These are phyloP conservation scores for Therioaphis trifolii DNA, from an alignment of 2,888 invertebrate species.

Conservation along the genomic window DNA sequence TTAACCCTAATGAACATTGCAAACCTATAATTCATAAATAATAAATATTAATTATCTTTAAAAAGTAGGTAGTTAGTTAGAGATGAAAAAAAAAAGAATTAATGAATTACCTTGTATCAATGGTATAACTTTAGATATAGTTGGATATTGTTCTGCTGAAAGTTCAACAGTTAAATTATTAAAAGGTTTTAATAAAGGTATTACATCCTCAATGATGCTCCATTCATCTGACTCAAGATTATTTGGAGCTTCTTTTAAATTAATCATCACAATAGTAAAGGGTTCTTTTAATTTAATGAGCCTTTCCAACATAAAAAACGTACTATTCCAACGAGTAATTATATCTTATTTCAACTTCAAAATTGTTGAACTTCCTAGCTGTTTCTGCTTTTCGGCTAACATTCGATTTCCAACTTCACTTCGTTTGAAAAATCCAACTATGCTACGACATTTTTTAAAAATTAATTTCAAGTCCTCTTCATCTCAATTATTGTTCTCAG, in stretches of 20 bases:
- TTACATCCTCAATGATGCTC: constrained; percentile 8
- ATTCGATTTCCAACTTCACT: constrained; percentile 12
- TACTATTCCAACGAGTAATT: constrained; percentile 13
- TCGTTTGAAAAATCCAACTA: not conserved
- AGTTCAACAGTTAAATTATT: constrained; percentile 9
- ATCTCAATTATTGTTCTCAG: not conserved
- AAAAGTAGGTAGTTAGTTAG: not conserved
- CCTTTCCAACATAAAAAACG: constrained; percentile 17
- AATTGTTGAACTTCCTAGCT: constrained; percentile 63
- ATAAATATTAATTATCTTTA: not conserved
- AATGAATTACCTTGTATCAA: constrained; percentile 23
- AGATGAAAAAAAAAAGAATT: not conserved
- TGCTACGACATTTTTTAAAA: constrained; percentile 3
- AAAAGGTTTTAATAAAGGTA: constrained; percentile 4
- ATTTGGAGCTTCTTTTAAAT: not conserved
- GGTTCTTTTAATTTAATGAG: constrained; percentile 21
- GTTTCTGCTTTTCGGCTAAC: constrained; percentile 6
- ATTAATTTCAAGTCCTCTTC: not conserved
- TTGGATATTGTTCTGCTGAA: constrained; percentile 25
- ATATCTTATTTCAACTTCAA: constrained; percentile 18
- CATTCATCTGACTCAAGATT: constrained; percentile 9
- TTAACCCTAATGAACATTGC: not conserved
- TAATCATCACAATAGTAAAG: not conserved
- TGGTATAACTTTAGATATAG: constrained; percentile 15
- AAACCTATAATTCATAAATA: constrained; percentile 12